Conservation (phyloP, 1,140 invertebrate species). For the Nephila pilipes region DNA sequence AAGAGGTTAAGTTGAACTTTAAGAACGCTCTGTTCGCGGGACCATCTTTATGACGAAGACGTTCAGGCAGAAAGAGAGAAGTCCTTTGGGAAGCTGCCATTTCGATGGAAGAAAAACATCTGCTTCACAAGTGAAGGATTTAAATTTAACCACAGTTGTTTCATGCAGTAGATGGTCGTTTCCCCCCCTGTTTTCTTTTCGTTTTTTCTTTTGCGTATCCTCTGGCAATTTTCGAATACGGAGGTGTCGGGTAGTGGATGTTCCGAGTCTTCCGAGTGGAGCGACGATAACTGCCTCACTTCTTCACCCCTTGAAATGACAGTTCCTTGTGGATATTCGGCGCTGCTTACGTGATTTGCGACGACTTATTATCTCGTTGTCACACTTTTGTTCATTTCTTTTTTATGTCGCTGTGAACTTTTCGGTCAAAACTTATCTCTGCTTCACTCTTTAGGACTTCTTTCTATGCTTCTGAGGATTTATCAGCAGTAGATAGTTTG, state of each 20-base stretch:
- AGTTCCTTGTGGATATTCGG: constrained; percentile 13
- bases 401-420: constrained; percentile 26
- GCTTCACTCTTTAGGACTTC: constrained; percentile 93
- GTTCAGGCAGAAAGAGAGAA: constrained; percentile 6
- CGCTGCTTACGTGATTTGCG: constrained; percentile 49
- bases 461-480: constrained; percentile 85
- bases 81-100: constrained; percentile 53
- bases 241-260: constrained; percentile 21
- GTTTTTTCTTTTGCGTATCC: background rate
- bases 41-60: constrained; percentile 31
- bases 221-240: constrained; percentile 45
- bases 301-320: constrained; percentile 6
- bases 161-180: constrained; percentile 45
- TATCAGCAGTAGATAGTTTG: constrained; percentile 20
- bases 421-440: constrained; percentile 88
- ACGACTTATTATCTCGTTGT: constrained; percentile 59
- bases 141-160: constrained; percentile 69
- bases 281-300: background rate
- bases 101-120: constrained; percentile 29
- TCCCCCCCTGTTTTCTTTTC: background rate
- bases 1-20: constrained; percentile 5
- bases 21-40: background rate
- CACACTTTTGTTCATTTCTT: constrained; percentile 52
- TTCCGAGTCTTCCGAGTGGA: background rate
- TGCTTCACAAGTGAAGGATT: constrained; percentile 57